Percentiles rank a stretch among this genome's conserved stretches.
These are phyloP conservation scores for Sipha flava DNA, from an alignment of 1,140 invertebrate genomes.

Conservation along the genomic window DNA sequence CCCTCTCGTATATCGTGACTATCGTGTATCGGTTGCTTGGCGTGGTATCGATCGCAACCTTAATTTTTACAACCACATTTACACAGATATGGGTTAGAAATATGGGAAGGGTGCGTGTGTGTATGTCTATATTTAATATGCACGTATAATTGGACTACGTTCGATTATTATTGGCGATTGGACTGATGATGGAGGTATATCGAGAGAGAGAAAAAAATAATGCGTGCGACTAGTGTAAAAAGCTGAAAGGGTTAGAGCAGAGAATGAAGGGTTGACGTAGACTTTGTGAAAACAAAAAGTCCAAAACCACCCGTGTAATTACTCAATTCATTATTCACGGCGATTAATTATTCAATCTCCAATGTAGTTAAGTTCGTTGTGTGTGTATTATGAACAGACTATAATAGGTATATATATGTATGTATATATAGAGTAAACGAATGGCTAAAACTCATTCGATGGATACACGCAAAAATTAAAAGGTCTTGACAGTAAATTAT, in stretches of 20 bases:
- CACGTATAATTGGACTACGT: constrained; percentile 8
- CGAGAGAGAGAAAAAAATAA: neutral
- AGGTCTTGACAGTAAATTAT: constrained; percentile 6
- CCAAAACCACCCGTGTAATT: neutral
- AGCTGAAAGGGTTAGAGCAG: neutral
- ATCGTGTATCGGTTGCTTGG: neutral
- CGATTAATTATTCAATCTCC: constrained; percentile 24
- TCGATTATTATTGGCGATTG: neutral
- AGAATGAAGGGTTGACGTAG: neutral
- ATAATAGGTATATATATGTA: neutral
- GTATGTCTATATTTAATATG: neutral
- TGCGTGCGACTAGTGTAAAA: neutral
- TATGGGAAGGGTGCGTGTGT: neutral
- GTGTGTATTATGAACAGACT: neutral
- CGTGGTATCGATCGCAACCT: constrained; percentile 5
- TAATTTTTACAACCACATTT: constrained; percentile 14
- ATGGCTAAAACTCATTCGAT: constrained; percentile 9
- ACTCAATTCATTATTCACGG: constrained; percentile 29
- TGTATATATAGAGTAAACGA: neutral
- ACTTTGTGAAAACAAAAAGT: constrained; percentile 14
- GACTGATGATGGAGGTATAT: neutral
- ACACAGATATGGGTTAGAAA: neutral
- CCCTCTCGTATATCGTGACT: neutral
- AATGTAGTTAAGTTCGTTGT: neutral
- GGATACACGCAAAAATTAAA: constrained; percentile 23